Conservation (phyloP, 2,113 vertebrate genomes). For the Sialia sialis region DNA sequence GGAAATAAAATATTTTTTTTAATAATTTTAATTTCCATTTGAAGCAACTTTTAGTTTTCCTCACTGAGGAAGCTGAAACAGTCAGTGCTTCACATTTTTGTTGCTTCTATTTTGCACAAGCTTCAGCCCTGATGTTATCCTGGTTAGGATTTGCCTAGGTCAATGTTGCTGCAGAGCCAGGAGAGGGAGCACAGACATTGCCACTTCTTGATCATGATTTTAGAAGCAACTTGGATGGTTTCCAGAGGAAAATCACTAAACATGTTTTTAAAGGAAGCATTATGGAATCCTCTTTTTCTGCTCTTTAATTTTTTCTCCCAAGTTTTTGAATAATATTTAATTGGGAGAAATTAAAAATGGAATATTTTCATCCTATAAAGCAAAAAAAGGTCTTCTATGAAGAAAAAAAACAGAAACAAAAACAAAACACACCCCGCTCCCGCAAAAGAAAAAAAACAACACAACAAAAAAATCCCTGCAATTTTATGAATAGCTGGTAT, state of each 20-base stretch:
- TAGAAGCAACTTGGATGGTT: background rate
- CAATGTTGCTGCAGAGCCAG: slow-evolving; percentile 43
- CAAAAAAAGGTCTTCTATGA: background rate
- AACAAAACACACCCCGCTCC: background rate
- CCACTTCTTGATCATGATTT: background rate
- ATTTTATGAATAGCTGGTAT: background rate
- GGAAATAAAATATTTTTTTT: background rate
- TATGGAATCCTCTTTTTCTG: background rate
- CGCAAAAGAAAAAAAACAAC: background rate
- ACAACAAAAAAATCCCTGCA: background rate
- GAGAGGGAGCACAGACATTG: slow-evolving; percentile 70
- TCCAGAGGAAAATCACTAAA: background rate
- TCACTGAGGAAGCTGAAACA: background rate
- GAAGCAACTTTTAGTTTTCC: background rate
- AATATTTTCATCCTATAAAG: background rate
- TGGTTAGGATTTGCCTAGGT: background rate
- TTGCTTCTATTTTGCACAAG: background rate
- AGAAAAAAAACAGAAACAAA: background rate
- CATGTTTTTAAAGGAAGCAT: background rate
- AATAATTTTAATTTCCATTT: background rate
- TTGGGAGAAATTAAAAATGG: background rate
- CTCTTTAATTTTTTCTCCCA: background rate
- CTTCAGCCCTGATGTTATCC: background rate
- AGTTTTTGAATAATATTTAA: background rate
- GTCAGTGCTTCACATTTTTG: rapidly evolving